Evolutionary conservation across 1,140 invertebrate genomes (phyloP), one percentile per base, ranked within the genome.

Genomic region (Galendromus occidentalis): DNA sequence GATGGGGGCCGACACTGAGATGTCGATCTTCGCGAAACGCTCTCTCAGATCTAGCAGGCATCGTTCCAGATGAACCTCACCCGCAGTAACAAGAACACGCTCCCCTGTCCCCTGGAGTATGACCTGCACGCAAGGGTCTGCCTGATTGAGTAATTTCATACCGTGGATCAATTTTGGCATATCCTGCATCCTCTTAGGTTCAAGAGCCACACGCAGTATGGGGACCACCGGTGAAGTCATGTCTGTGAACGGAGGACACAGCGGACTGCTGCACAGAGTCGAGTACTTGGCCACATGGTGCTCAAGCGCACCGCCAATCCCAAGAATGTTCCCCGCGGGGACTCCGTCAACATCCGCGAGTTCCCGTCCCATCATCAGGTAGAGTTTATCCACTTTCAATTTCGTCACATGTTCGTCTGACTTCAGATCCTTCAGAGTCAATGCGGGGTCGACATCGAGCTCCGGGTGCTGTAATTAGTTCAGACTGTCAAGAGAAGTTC

Each of bases 1-100:
- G 69, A 98, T 97, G 0, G 94, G 94, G 71, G 88, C 83, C 0
- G 93, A 98, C 0, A 88, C 89, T 69, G 85, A 85, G 9, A 98
- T 79, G 42, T 90, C 84, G 66, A 95, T 82, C 74, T 90, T 89
- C 0, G 89, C 88, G 78, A 89, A 94, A 69, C 80, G 77, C 69
- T 83, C 76, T 68, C 72, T 74, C 9, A 98, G 78, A 78, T 94
- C 90, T 70, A 88, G 84, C 0, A 93, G 73, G 79, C 96, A 99
- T 70, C 91, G 84, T 74, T 97, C 87, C 41, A 99, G 78, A 79
- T 99, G 96, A 7, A 99, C 89, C 79, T 98, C 93, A 0, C 96
- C 96, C 7, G 93, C 87, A 0, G 94, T 96, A 2, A 90, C 82
- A n/a, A 99, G 78, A 1, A 98, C 88, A 73, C 95, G 85, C 75